A percentile compares a stretch with the other conserved stretches of the same genome.
Evolutionary conservation across 2,797 vertebrate genomes (phyloP).

Genomic region (Perodicticus potto): DNA sequence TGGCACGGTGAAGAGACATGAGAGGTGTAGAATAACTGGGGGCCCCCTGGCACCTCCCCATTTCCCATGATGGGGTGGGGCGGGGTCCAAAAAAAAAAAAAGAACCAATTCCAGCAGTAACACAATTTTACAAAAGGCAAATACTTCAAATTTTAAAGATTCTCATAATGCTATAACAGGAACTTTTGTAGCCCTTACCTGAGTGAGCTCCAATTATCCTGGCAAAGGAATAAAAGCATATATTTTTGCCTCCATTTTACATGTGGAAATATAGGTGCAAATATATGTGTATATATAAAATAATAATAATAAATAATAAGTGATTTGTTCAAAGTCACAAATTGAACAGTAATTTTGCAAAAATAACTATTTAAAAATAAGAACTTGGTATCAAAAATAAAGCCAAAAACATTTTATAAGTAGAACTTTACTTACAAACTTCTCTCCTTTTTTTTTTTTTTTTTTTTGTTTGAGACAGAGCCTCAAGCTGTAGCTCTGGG

Average conservation of each 20-base stretch:
- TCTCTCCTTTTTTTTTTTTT: no score
- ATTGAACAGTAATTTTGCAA: neutral
- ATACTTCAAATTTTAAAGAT: conserved; percentile 5
- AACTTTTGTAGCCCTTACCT: neutral
- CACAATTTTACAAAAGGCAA: neutral
- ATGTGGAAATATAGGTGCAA: neutral
- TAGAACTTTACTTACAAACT: neutral
- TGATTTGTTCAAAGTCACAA: neutral
- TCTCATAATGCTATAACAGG: neutral
- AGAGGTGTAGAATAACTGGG: no score
- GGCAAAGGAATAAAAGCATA: neutral
- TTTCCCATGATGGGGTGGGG: no score
- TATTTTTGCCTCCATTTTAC: neutral
- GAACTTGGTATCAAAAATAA: neutral
- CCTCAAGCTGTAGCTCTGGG: no score
- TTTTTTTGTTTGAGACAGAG: no score
- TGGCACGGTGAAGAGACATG: no score
- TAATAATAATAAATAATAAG: neutral
- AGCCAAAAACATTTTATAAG: neutral
- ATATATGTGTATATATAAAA: neutral
- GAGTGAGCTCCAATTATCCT: neutral
- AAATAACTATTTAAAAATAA: neutral
- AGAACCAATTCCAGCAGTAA: neutral
- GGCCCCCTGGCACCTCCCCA: no score
- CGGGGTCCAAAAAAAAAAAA: no score